Percentiles rank a stretch among this genome's conserved stretches.
These are phyloP conservation scores for Aporophyla lueneburgensis DNA, from an alignment of 2,888 invertebrate species.

Conservation along the genomic window DNA sequence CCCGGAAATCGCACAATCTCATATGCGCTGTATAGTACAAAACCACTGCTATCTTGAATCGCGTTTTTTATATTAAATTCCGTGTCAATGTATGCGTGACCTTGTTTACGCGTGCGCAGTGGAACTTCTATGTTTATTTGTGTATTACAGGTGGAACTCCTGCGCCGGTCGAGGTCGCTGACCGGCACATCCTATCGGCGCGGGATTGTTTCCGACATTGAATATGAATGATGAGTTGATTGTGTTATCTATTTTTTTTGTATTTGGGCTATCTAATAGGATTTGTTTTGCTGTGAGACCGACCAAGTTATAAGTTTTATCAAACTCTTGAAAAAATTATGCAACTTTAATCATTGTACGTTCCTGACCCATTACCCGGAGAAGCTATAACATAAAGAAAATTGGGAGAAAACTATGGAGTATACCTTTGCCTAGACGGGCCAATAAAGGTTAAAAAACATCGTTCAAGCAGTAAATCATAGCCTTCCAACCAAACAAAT, in stretches of 20 bases:
- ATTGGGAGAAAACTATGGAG: neutral
- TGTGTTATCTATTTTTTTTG: constrained; percentile 31
- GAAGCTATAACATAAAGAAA: neutral
- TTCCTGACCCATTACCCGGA: neutral
- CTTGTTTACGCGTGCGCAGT: constrained; percentile 42
- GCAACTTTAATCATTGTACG: neutral
- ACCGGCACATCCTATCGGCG: constrained; percentile 66
- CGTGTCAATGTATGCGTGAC: constrained; percentile 35
- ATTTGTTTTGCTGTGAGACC: neutral
- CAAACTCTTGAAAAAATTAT: neutral
- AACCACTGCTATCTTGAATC: constrained; percentile 9
- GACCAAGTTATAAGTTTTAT: neutral
- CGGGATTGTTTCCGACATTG: constrained; percentile 66
- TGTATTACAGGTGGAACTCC: constrained; percentile 64
- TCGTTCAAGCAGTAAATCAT: neutral
- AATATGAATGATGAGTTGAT: constrained; percentile 48
- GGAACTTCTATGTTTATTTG: constrained; percentile 43
- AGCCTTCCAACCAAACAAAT: neutral
- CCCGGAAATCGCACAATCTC: constrained; percentile 3
- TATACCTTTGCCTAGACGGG: too few relatives aligned
- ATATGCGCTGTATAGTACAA: neutral
- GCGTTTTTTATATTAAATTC: constrained; percentile 25
- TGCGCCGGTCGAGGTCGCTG: constrained; percentile 65
- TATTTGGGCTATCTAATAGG: neutral
- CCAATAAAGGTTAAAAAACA: neutral